These are phyloP conservation scores for Rhea americana DNA, from an alignment of 2,113 vertebrate species.

Conservation along the genomic window DNA sequence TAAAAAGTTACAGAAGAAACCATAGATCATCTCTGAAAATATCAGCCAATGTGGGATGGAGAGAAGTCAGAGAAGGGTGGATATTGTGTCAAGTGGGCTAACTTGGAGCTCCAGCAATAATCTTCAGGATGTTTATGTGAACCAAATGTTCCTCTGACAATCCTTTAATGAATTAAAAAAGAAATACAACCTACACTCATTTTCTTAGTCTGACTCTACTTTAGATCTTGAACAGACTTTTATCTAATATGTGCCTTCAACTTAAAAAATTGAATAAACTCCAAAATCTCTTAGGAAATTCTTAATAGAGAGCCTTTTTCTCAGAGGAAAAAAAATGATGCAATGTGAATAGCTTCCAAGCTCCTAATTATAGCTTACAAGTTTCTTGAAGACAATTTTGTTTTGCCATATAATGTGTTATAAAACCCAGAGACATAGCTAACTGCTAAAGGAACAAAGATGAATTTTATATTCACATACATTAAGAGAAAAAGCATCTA, in stretches of 20 bases:
- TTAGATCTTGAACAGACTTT: neutral
- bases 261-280: neutral
- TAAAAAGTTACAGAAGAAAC: neutral
- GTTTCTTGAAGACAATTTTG: neutral
- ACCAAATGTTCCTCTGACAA: neutral
- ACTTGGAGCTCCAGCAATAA: neutral
- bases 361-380: neutral
- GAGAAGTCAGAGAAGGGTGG: rapidly evolving
- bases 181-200: neutral
- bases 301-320: neutral
- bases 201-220: neutral
- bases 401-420: neutral
- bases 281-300: neutral
- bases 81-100: neutral
- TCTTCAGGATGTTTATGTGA: neutral
- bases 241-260: neutral
- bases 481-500: neutral
- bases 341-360: neutral
- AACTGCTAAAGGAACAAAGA: neutral
- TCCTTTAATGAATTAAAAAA: neutral
- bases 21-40: neutral
- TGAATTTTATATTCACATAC: neutral
- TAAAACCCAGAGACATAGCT: neutral
- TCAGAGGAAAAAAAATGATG: neutral
- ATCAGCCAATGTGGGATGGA: neutral